Conservation (phyloP, 1,140 invertebrate species). For the Oreohelix idahoensis region DNA sequence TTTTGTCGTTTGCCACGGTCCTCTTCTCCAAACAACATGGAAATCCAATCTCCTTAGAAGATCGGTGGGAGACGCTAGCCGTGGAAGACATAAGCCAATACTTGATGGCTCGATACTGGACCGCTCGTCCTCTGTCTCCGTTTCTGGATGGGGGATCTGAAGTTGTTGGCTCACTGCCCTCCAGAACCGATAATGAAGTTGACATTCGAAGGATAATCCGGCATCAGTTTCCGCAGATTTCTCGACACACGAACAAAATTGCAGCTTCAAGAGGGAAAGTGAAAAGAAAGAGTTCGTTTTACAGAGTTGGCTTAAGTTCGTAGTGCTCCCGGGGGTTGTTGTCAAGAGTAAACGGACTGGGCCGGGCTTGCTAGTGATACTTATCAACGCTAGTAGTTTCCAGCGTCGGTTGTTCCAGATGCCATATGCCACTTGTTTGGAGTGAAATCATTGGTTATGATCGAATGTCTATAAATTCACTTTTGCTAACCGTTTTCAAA, state of each 20-base stretch:
- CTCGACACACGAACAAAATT: not conserved
- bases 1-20: not conserved
- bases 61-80: not conserved
- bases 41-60: constrained; percentile 15
- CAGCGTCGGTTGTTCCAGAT: not conserved
- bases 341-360: not conserved
- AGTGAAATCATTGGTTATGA: not conserved
- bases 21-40: constrained; percentile 9
- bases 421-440: constrained; percentile 4
- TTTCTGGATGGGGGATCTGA: not conserved
- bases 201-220: constrained; percentile 22
- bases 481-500: not conserved
- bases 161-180: constrained; percentile 16
- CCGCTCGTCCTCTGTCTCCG: not conserved
- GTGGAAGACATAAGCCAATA: constrained; percentile 18
- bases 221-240: constrained; percentile 11
- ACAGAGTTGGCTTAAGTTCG: not conserved
- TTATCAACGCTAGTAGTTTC: not conserved
- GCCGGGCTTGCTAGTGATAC: not conserved
- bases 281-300: not conserved
- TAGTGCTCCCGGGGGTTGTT: not conserved
- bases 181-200: constrained; percentile 26
- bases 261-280: not conserved
- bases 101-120: constrained; percentile 17
- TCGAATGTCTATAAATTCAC: not conserved